Percentiles rank a stretch among this genome's conserved stretches.
These are phyloP conservation scores for Epinotia bilunana DNA, from an alignment of 2,888 invertebrate genomes.

Conservation along the genomic window DNA sequence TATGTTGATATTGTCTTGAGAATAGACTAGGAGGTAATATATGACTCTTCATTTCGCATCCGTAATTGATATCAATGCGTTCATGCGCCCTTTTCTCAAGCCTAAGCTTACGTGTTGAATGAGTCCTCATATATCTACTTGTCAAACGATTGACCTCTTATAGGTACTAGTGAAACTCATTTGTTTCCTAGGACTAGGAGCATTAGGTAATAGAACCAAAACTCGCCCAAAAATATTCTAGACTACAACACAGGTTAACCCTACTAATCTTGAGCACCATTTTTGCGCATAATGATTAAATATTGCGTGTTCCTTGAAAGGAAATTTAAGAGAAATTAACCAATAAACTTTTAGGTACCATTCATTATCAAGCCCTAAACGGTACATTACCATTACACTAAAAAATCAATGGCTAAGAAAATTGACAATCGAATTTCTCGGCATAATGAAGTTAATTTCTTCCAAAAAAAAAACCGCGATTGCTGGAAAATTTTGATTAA, in stretches of 20 bases:
- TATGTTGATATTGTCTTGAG: too few relatives aligned
- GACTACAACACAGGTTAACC: not conserved
- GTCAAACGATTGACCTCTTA: too few relatives aligned
- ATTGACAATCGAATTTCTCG: slow-evolving; percentile 16
- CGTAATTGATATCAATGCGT: too few relatives aligned
- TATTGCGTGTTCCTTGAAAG: slow-evolving; percentile 12
- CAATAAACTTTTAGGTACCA: slow-evolving; percentile 18
- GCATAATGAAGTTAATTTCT: slow-evolving; percentile 10
- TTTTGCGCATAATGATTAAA: slow-evolving; percentile 1
- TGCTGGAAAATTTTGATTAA: not conserved
- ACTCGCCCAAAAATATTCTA: not conserved
- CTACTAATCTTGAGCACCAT: not conserved
- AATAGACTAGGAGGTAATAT: too few relatives aligned
- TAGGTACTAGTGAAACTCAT: too few relatives aligned
- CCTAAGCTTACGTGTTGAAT: too few relatives aligned
- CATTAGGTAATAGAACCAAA: not conserved
- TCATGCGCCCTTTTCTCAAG: too few relatives aligned
- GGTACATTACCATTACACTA: slow-evolving; percentile 21
- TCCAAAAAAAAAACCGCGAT: not conserved
- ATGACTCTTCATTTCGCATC: too few relatives aligned
- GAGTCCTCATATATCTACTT: too few relatives aligned
- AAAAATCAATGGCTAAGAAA: slow-evolving; percentile 35
- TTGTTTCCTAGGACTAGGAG: not conserved
- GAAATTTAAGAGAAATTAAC: not conserved
- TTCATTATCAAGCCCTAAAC: slow-evolving; percentile 17